Evolutionary conservation across 2,888 invertebrate genomes (phyloP), one percentile per base, ranked within the genome.

Genomic region (Ethmia dodecea): DNA sequence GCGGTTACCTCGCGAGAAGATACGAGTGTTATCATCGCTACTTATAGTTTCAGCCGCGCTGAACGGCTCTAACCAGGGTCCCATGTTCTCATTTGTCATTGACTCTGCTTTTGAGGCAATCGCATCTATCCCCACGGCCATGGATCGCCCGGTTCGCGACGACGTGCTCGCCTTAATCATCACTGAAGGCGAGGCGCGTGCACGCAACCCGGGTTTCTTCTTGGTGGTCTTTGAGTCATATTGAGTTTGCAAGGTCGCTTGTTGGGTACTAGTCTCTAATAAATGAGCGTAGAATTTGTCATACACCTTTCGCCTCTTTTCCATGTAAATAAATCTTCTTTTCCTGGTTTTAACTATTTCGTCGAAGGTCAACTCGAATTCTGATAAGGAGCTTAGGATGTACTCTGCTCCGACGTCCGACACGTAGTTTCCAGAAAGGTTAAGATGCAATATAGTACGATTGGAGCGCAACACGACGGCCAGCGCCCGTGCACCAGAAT

Each of bases 361-460:
- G 0, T 42, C 41, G 22, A 14, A 4, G 5, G 55, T 48, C 10
- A 61, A 25, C 11, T 38, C 40, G 30, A 61, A 61, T 28, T 49
- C 47, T 15, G 28, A 31, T 8, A 60, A 41, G 10, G 32, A 41
- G 4, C 24, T 35, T 5, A 60, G 39, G 11, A 61, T 41, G 9
- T 33, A 25, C 1, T 20, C 30, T 6, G 52, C 57, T 20, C 60
- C 62, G 11, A 8, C 30, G 42, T 57, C 49, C 4, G 49, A 35
- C 15, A 63, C 32, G n/a, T 30, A 37, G 40, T 61, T 63, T 2
- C 52, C 55, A 20, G 55, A 40, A 3, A 63, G 47, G 36, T 57
- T 48, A 24, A 63, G 50, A 33, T 55, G 49, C 13, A 43, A 50
- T 14, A 63, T 44, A 13, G 38, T 14, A 14, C 62, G 55, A 31